Evolutionary conservation across 2,113 vertebrate genomes (phyloP).

Genomic region (Onychostruthus taczanowskii): DNA sequence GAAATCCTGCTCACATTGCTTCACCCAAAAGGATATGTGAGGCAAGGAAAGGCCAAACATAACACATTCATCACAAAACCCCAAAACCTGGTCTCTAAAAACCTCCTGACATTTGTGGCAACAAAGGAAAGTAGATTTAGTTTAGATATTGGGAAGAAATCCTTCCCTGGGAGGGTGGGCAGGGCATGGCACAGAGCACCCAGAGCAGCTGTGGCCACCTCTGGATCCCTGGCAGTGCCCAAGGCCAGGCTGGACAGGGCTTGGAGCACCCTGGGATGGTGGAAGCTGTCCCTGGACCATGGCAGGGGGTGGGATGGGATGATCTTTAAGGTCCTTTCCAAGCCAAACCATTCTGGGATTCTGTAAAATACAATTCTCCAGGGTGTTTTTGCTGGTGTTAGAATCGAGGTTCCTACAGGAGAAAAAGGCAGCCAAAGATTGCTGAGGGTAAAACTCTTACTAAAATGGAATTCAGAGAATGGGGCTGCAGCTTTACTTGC

Average conservation of each 20-base stretch:
- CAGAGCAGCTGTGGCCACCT: neutral
- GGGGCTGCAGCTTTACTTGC: neutral
- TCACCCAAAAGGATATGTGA: neutral
- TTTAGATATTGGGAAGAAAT: neutral
- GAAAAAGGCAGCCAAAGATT: neutral
- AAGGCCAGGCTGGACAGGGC: rapidly evolving
- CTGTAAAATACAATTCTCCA: neutral
- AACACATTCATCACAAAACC: neutral
- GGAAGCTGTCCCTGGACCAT: neutral
- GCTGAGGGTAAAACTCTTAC: neutral
- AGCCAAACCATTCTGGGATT: neutral
- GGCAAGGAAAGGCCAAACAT: neutral
- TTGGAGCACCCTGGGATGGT: rapidly evolving
- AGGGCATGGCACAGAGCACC: neutral
- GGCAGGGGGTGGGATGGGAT: neutral
- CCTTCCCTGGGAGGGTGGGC: rapidly evolving
- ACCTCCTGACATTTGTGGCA: neutral
- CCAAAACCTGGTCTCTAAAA: neutral
- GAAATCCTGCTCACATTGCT: neutral
- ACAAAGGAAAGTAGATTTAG: neutral
- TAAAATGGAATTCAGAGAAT: neutral
- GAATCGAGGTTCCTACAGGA: neutral
- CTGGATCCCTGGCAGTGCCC: neutral
- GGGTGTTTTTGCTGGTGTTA: neutral
- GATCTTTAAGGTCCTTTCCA: neutral